Evolutionary conservation across 2,113 vertebrate species (phyloP), one percentile per base, ranked within the genome.

Genomic region (Passer montanus): DNA sequence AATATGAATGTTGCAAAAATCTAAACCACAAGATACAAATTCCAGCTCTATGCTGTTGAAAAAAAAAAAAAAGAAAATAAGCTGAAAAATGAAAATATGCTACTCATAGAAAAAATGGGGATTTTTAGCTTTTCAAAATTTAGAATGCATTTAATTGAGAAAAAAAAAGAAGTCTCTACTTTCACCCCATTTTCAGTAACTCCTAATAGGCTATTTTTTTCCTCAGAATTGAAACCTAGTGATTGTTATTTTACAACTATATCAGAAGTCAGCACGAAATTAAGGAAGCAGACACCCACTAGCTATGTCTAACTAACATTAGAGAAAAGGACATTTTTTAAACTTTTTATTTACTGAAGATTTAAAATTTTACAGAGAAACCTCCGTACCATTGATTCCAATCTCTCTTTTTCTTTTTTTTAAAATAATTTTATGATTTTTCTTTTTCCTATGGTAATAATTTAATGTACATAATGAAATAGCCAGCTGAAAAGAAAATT

Each of bases 41-140:
- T 80, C 23, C 3, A 63, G 5, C 43, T 72, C 13, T 52, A 30
- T 1, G 0, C 23, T 67, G 63, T 9, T 17, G 0, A 0, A 30
- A 37, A 39, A 47, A 70, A 33, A 62, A 39, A 31, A 9, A 5
- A 15, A 76, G 5, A n/a, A 66, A 37, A 37, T 6, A 50, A 33
- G 3, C 5, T 31, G 24, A 31, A 41, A 80, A 10, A 2, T 3
- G 22, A 33, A 74, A 43, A 15, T 19, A 22, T n/a, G 12, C 4
- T 33, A 35, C 14, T 50, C 9, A 27, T 20, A 78, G 6, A 56
- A 11, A 78, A 44, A 52, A 3, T 35, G 17, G 17, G 1, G 1
- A 0, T 6, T 37, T 44, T 64, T 43, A 47, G 3, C 4, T 52
- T 77, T 89, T 62, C 69, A 21, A 78, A 82, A 44, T 33, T 58